Base-by-base conservation (phyloP, 2,888 invertebrate species). In the Cetonia aurata region DNA sequence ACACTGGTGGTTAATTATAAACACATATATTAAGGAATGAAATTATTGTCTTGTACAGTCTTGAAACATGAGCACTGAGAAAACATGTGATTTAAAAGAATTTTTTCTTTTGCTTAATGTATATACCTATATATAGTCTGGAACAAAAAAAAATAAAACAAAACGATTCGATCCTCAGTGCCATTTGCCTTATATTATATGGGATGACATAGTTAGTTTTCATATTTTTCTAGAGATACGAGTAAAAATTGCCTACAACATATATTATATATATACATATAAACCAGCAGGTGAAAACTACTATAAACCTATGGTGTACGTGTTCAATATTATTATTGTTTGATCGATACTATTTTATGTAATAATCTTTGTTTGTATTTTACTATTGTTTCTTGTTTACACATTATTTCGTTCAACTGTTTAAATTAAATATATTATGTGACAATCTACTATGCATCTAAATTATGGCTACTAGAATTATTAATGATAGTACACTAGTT, bases 221-320 rank as follows among this genome's bases (percentile, higher is more conserved):
- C 78, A 79, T 81, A 81, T 80, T 80, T 82, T 81, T 80, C 76
- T 80, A 80, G 78, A 48, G 19, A 60, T n/a, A 31, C 48, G 9
- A 31, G 46, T 60, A 60, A 60, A n/a, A 48, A 46, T 46, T 60
- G 48, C 48, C 48, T 60, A 48, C 37, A 56, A 37, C 33, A 56
- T 56, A 33, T 55, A 55, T 55, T n/a, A n/a, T n/a, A 55, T 46
- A 42, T 59, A 42, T 59, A 42, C 10, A 41, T 42, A 57, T n/a
- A 48, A 48, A 48, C 15, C 15, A n/a, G 10, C 19, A 50, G n/a
- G 19, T 50, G 13, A 13, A 48, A 15, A 15, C 46, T 19, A 25
- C 15, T 8, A 31, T 67, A 67, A 53, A 44, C 17, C 44, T 25
- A 25, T 67, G 53, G 67, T 53, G 48, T 60, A 60, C 33, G 60